Evolutionary conservation across 2,888 invertebrate species (phyloP), one percentile per base, ranked within the genome.

Genomic region (Mystacides longicornis): DNA sequence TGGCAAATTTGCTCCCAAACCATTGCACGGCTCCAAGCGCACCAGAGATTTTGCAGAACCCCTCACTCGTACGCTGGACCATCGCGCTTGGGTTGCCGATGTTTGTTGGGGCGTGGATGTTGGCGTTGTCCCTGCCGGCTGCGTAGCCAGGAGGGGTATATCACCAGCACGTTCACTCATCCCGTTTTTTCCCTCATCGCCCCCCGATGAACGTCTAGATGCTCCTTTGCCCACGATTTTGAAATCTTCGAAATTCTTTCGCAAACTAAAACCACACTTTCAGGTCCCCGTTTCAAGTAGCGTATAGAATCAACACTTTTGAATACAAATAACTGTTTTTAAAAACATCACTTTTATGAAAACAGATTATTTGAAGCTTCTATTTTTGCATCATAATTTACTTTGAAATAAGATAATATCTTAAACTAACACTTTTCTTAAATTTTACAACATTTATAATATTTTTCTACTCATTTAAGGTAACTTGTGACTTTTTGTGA

Each of bases 1-100:
- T 19, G 61, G 59, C 11, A 62, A 67, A 64, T 62, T 56, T 45
- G 61, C 64, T 14, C 60, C 60, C 51, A 72, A 64, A 63, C 82
- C 82, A 69, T 82, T 82, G 73, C 81, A 82, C 62, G 81, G 80
- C 73, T 82, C 82, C 64, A 82, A 76, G 66, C 81, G 81, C 63
- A 83, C 81, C 64, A 81, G 73, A 68, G 80, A 80, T 68, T 79
- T 81, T 66, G 81, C 74, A 64, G 81, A 81, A 66, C 82, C 82
- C 67, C 77, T 80, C 62, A 82, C 81, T 62, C 82, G 75, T 64
- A 83, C 82, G 63, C 82, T 82, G 63, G 81, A 81, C 75, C 82
- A 82, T 73, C 81, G 81, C 51, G 80, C 73, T 57, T 69, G 73
- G 62, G 66, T 72, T 71, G 61, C 72, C 68, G 42, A 23, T 31